Conservation (phyloP, 2,888 invertebrate genomes). For the Dicycla oo region DNA sequence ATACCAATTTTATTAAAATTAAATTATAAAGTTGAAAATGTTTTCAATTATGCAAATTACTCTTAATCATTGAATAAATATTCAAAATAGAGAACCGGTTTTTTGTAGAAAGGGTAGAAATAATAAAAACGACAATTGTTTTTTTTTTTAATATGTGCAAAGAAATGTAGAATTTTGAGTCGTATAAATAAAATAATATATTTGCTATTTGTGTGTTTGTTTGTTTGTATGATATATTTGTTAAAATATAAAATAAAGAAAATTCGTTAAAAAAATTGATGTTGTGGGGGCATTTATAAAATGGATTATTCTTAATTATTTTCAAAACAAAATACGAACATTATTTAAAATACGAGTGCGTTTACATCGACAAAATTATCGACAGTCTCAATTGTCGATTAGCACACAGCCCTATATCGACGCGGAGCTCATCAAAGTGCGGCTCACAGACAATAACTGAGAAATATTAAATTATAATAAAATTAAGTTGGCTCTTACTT, state of each 20-base stretch:
- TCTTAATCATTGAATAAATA: neutral
- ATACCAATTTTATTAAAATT: neutral
- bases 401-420: constrained; percentile 76
- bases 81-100: neutral
- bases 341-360: constrained; percentile 1
- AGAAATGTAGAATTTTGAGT: too few species aligned
- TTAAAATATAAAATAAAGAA: neutral
- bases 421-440: constrained; percentile 87
- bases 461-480: constrained; percentile 90
- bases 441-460: constrained; percentile 87
- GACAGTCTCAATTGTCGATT: constrained; percentile 18
- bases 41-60: neutral
- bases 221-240: too few species aligned
- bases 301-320: neutral
- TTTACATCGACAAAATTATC: constrained; percentile 18
- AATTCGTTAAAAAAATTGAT: too few species aligned
- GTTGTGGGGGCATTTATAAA: neutral
- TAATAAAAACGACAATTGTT: neutral
- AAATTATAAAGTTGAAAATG: neutral
- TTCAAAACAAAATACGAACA: neutral
- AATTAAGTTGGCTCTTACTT: constrained; percentile 85
- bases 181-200: too few species aligned
- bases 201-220: too few species aligned
- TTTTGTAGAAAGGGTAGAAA: neutral
- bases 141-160: neutral